Conservation (phyloP, 2,888 invertebrate species). For the Nemotelus pantherinus region DNA sequence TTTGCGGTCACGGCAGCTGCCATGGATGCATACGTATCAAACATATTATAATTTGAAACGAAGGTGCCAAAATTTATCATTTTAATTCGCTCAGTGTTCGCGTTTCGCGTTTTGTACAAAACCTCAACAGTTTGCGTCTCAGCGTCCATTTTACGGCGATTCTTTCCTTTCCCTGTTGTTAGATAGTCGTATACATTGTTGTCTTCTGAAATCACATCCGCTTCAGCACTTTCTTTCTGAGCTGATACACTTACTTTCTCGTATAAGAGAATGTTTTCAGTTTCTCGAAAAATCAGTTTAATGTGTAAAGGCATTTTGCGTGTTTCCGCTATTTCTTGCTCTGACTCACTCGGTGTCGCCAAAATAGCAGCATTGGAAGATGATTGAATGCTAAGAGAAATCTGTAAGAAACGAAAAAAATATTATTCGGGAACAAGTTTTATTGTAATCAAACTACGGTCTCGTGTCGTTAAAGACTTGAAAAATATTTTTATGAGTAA, state of each 20-base stretch:
- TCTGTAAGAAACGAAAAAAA: not conserved
- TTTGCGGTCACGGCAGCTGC: constrained; percentile 63
- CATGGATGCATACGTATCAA: constrained; percentile 72
- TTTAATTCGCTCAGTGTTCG: constrained; percentile 68
- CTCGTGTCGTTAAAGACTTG: too few relatives aligned
- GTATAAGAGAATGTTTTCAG: constrained; percentile 72
- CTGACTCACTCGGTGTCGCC: not conserved
- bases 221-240: constrained; percentile 70
- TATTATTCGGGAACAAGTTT: too few relatives aligned
- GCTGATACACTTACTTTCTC: constrained; percentile 73
- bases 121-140: constrained; percentile 75
- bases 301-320: constrained; percentile 67
- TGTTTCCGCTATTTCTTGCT: constrained; percentile 26
- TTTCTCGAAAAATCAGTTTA: constrained; percentile 73
- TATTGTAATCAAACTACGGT: too few relatives aligned
- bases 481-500: too few relatives aligned
- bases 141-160: constrained; percentile 72
- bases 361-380: constrained; percentile 5
- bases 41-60: constrained; percentile 82
- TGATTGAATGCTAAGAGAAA: constrained; percentile 24
- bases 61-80: constrained; percentile 71
- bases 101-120: constrained; percentile 73
- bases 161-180: constrained; percentile 74
- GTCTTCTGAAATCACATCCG: constrained; percentile 68
- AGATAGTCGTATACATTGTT: constrained; percentile 76